Evolutionary conservation across 1,140 invertebrate genomes (phyloP).

Genomic region (Harpegnathos saltator): DNA sequence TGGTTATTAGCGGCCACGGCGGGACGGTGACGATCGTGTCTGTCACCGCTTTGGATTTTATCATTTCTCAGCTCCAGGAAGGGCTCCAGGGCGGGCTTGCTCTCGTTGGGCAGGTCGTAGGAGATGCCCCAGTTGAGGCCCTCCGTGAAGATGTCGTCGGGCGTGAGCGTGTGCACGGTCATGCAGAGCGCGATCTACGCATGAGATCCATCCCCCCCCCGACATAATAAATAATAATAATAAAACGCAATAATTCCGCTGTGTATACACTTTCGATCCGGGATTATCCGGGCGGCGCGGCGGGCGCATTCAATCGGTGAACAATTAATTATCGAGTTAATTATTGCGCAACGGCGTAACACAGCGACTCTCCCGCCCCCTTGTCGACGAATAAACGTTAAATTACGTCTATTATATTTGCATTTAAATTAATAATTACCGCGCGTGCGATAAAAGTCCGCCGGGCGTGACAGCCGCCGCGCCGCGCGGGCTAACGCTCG

Average conservation of each 20-base stretch:
- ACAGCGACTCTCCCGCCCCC: background rate
- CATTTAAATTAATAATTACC: conserved; percentile 48
- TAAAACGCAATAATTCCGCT: background rate
- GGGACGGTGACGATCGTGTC: conserved; percentile 75
- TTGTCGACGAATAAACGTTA: conserved; percentile 27
- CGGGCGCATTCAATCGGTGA: conserved; percentile 18
- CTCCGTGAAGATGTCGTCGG: conserved; percentile 88
- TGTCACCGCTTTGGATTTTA: conserved; percentile 66
- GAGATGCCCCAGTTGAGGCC: conserved; percentile 92
- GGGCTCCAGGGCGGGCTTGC: conserved; percentile 87
- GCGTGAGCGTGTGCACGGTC: conserved; percentile 87
- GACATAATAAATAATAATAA: background rate
- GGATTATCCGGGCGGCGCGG: background rate
- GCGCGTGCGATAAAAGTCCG: conserved; percentile 13
- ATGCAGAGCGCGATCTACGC: conserved; percentile 87
- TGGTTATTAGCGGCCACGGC: conserved; percentile 69
- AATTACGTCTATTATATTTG: conserved; percentile 46
- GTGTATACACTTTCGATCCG: background rate
- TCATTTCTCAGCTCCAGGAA: conserved; percentile 81
- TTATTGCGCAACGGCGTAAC: conserved; percentile 32
- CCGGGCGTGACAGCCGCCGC: too few relatives aligned
- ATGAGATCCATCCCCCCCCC: too few relatives aligned
- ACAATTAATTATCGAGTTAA: conserved; percentile 53
- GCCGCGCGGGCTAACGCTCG: too few relatives aligned
- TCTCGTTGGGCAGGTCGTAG: conserved; percentile 90